phyloP scores from a whole-genome alignment of 2,113 vertebrate species.

The Crotophaga sulcirostris region DNA sequence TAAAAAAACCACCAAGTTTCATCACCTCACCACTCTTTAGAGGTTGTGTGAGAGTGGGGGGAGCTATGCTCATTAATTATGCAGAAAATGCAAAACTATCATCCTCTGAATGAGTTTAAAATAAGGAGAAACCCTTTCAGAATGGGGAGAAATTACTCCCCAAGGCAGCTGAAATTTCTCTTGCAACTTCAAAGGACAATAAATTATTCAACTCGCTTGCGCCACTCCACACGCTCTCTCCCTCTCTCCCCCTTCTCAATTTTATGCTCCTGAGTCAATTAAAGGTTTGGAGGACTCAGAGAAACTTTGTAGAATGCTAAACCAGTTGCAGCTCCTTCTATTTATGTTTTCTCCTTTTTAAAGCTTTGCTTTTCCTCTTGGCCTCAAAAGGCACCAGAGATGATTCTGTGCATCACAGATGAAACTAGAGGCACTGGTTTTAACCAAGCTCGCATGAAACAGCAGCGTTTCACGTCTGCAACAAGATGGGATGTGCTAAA shows the following conservation, averaged over 20 bases:
- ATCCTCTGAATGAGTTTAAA: constrained; percentile 64
- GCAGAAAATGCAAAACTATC: constrained; percentile 62
- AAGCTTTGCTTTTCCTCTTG: constrained; percentile 13
- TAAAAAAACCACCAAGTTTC: constrained; percentile 50
- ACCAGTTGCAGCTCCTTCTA: constrained; percentile 25
- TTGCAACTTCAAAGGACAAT: constrained; percentile 83
- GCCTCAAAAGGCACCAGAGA: constrained; percentile 19
- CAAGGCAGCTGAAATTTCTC: constrained; percentile 76
- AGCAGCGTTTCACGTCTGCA: not conserved
- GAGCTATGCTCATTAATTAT: constrained; percentile 60
- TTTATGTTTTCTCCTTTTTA: not conserved
- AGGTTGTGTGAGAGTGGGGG: not conserved
- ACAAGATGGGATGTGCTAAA: not conserved
- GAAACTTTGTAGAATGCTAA: constrained; percentile 64
- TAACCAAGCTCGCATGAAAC: fast-evolving
- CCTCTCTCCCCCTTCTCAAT: constrained; percentile 41
- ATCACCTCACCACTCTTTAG: constrained; percentile 22
- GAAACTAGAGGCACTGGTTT: fast-evolving
- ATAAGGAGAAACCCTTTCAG: constrained; percentile 66
- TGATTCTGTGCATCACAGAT: not conserved
- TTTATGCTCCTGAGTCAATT: constrained; percentile 70
- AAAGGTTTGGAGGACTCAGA: constrained; percentile 52
- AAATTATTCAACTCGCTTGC: constrained; percentile 82
- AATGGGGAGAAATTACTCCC: constrained; percentile 68
- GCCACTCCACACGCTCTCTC: constrained; percentile 56